Base-by-base conservation (phyloP, 1,140 invertebrate species). In the Microplitis demolitor region DNA sequence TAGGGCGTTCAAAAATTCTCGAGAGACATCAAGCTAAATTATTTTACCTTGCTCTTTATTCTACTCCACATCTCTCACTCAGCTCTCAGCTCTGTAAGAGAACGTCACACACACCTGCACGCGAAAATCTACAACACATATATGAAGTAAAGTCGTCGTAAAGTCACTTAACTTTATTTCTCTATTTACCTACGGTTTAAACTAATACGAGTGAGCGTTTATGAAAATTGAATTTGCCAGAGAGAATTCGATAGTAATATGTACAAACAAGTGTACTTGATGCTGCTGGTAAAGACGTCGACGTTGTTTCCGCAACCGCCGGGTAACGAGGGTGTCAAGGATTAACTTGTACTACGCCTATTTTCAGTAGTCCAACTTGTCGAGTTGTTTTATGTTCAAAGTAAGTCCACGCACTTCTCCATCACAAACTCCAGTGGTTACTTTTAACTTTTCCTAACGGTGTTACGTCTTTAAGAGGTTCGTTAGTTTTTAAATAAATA, bases 311-410 rank as follows among this genome's bases (percentile, higher is more conserved):
- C 4, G 39, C 39, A 45, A 45, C 39, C 39, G 6, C 39, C 39
- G 39, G 6, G 58, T 71, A 71, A 71, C 69, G 69, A 71, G 53
- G 69, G 53, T 24, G 53, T 56, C 60, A 51, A 71, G 69, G 69
- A 63, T 71, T 71, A 63, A 71, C 60, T 62, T 70, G 58, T 63
- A 35, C 45, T 60, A 53, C 69, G 60, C 61, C 45, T 63, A 71
- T 71, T 64, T 71, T 60, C 39, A 45, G 62, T 71, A 33, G 69
- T 71, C 51, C 51, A 71, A 71, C 69, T 71, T 71, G 24, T 45
- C 54, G 58, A 56, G 34, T 6, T 16, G 53, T 13, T 56, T 56
- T 14, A 56, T 56, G 53, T 5, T 13, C 3, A 56, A 5, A 45
- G 39, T 24, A 56, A 56, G 53, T 14, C 53, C 53, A 56, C 53